Conservation (phyloP, 2,113 vertebrate genomes). For the Pygoscelis antarcticus region DNA sequence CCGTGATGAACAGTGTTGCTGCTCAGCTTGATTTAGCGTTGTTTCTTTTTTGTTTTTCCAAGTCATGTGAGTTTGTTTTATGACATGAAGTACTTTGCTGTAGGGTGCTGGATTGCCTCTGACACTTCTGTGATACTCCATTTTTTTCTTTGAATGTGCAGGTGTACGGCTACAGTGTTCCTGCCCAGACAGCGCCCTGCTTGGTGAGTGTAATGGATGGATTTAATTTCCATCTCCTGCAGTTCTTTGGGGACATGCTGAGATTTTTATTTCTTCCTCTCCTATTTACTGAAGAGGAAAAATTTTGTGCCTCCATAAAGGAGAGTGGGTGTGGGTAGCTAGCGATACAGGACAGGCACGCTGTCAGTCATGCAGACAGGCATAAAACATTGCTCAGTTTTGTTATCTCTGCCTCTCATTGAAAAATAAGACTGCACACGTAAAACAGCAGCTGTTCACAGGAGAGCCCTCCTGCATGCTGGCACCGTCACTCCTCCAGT, state of each 20-base stretch:
- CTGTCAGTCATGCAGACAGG: not conserved
- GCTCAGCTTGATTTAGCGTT: not conserved
- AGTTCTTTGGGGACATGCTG: not conserved
- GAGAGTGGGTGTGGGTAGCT: not conserved
- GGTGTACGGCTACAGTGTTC: not conserved
- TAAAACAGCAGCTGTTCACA: not conserved
- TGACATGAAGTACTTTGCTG: not conserved
- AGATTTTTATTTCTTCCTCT: conserved; percentile 19
- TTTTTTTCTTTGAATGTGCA: not conserved
- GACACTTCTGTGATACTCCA: not conserved
- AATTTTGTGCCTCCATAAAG: not conserved
- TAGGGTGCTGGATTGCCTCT: not conserved
- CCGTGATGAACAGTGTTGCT: not conserved
- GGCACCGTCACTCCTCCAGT: not conserved
- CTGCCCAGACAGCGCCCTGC: not conserved
- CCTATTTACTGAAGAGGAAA: not conserved
- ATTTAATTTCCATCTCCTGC: conserved; percentile 18
- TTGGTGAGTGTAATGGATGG: conserved; percentile 21
- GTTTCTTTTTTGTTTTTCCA: not conserved
- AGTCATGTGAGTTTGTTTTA: not conserved
- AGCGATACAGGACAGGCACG: not conserved
- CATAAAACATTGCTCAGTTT: not conserved
- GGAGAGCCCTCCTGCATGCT: not conserved
- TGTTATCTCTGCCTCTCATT: not conserved
- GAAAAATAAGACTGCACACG: not conserved